Conservation (phyloP, 2,113 vertebrate species). For the Triplophysa siluroides region DNA sequence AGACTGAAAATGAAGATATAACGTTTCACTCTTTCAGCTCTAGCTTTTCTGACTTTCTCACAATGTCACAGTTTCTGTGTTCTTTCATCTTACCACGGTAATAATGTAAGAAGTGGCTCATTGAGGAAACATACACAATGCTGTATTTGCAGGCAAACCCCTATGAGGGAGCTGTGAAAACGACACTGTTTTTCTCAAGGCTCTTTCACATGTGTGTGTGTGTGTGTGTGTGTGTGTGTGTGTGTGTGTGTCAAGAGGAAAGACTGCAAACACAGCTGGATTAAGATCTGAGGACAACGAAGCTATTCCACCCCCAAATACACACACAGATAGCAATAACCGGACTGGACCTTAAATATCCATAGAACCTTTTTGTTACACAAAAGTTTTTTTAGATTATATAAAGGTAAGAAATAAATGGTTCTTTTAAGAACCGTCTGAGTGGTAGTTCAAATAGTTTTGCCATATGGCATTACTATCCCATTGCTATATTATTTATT, state of each 20-base stretch:
- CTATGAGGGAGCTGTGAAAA: slow-evolving; percentile 58
- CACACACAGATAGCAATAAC: slow-evolving; percentile 4
- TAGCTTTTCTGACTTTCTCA: background rate
- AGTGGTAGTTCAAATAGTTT: no score
- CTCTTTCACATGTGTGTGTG: slow-evolving; percentile 53
- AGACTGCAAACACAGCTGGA: slow-evolving; percentile 62
- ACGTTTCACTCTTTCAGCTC: background rate
- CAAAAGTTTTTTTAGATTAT: no score
- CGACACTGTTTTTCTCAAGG: slow-evolving; percentile 58
- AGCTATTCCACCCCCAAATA: background rate
- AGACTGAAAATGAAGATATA: slow-evolving; percentile 5
- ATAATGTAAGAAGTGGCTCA: slow-evolving; percentile 18
- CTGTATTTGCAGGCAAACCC: slow-evolving; percentile 52
- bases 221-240: slow-evolving; percentile 30
- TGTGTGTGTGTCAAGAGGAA: slow-evolving; percentile 35
- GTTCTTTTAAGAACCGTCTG: no score
- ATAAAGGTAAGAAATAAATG: no score
- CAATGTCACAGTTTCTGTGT: slow-evolving; percentile 10
- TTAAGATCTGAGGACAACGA: slow-evolving; percentile 26
- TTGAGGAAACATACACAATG: slow-evolving; percentile 38
- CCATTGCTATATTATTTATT: no score
- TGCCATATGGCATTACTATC: no score
- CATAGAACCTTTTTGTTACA: no score
- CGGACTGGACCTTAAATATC: background rate
- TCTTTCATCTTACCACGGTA: slow-evolving; percentile 28